phyloP scores from a whole-genome alignment of 2,113 vertebrate species.

The Clinocottus analis region DNA sequence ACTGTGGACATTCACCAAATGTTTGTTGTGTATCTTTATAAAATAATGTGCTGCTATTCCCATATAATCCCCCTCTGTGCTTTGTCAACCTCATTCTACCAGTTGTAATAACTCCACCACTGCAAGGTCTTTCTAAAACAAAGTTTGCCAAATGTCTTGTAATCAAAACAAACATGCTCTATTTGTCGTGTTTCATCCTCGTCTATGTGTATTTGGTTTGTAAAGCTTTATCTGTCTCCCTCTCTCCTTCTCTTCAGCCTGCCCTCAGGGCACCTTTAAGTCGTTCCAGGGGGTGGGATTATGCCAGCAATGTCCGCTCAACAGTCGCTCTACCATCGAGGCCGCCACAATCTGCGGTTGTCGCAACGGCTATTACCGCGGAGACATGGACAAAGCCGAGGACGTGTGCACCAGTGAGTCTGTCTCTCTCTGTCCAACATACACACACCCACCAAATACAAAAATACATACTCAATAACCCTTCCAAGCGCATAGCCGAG shows the following conservation, averaged over 20 bases:
- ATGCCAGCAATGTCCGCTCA: constrained; percentile 91
- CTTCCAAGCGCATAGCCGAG: background rate
- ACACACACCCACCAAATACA: background rate
- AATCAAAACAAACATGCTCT: constrained; percentile 15
- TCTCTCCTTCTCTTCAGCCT: constrained; percentile 83
- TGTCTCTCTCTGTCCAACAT: constrained; percentile 19
- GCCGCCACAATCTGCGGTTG: constrained; percentile 91
- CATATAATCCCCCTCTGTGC: constrained; percentile 38
- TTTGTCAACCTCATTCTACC: constrained; percentile 19
- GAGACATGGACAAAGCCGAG: constrained; percentile 90
- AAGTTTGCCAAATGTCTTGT: constrained; percentile 33
- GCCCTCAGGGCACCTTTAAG: constrained; percentile 95
- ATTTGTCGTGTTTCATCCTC: background rate
- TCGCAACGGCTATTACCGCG: constrained; percentile 95
- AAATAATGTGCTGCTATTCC: constrained; percentile 28
- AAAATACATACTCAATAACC: background rate
- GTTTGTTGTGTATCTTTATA: constrained; percentile 38
- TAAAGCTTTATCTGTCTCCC: background rate
- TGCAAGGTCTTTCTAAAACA: background rate
- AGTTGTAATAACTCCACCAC: constrained; percentile 24
- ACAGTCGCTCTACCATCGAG: constrained; percentile 93
- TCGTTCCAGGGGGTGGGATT: constrained; percentile 90
- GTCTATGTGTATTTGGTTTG: background rate
- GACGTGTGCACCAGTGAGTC: constrained; percentile 96
- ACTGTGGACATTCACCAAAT: background rate